These are phyloP conservation scores for Clarias pachynema DNA, from an alignment of 2,797 vertebrate genomes.

Conservation along the genomic window DNA sequence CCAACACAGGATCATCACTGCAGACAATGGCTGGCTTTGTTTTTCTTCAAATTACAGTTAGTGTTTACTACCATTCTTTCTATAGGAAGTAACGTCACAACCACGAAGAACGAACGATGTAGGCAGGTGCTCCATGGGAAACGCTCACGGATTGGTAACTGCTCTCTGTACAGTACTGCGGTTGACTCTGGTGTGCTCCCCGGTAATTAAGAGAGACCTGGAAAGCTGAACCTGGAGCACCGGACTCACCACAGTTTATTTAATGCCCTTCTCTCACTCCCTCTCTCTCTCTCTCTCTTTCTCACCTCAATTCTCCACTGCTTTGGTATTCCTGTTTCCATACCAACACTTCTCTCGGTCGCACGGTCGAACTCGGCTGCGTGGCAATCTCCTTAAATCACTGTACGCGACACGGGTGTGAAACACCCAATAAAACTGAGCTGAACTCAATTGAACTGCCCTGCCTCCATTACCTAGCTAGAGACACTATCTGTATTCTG, in stretches of 20 bases:
- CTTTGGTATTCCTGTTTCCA: slow-evolving; percentile 51
- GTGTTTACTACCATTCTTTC: not conserved
- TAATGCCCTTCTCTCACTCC: not conserved
- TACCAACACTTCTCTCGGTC: slow-evolving; percentile 48
- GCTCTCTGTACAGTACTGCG: slow-evolving; percentile 55
- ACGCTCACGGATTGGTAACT: not conserved
- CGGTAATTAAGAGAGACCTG: slow-evolving; percentile 55
- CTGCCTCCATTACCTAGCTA: slow-evolving; percentile 18
- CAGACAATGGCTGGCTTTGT: no score
- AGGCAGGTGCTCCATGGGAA: not conserved
- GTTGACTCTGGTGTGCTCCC: slow-evolving; percentile 47
- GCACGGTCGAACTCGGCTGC: slow-evolving; percentile 8
- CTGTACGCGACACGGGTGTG: slow-evolving; percentile 1
- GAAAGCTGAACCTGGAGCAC: slow-evolving; percentile 56
- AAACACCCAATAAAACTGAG: slow-evolving; percentile 25
- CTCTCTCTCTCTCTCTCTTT: not conserved
- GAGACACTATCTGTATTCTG: not conserved
- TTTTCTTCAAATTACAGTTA: not conserved
- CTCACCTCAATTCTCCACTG: slow-evolving; percentile 10
- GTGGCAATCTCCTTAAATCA: slow-evolving; percentile 38
- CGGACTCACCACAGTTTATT: slow-evolving; percentile 42
- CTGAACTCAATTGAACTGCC: slow-evolving; percentile 17
- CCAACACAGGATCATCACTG: no score
- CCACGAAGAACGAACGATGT: not conserved
- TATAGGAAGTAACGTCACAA: no score